Conservation (phyloP, 2,113 vertebrate species). For the Balaenoptera acutorostrata region DNA sequence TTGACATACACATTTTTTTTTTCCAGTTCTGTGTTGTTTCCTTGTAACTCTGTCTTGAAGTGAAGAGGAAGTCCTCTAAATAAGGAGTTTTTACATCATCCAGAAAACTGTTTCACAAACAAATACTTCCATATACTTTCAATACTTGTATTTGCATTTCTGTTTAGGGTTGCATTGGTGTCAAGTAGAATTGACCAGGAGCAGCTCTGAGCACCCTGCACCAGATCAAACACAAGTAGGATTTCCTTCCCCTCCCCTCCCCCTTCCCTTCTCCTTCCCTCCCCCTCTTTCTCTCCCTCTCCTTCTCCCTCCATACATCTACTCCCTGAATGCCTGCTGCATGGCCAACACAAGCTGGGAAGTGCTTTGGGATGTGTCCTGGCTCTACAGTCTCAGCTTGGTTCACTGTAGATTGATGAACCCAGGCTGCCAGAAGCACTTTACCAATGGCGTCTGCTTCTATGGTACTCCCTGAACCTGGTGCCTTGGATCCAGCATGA, state of each 20-base stretch:
- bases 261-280: too few relatives aligned
- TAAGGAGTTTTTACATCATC: background rate
- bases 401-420: conserved; percentile 87
- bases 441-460: conserved; percentile 88
- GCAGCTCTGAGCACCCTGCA: background rate
- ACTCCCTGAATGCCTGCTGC: conserved; percentile 85
- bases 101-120: background rate
- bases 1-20: too few relatives aligned
- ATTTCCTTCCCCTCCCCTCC: too few relatives aligned
- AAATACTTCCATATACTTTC: background rate
- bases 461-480: conserved; percentile 90
- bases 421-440: conserved; percentile 82
- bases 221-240: background rate
- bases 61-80: background rate
- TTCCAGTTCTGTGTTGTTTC: background rate
- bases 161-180: background rate
- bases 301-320: background rate
- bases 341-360: conserved; percentile 79
- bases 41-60: background rate
- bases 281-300: too few relatives aligned
- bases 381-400: conserved; percentile 90
- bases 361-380: conserved; percentile 81
- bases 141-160: background rate
- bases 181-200: background rate
- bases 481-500: conserved; percentile 89